phyloP scores from a whole-genome alignment of 2,888 invertebrate species.

The Polia nebulosa region DNA sequence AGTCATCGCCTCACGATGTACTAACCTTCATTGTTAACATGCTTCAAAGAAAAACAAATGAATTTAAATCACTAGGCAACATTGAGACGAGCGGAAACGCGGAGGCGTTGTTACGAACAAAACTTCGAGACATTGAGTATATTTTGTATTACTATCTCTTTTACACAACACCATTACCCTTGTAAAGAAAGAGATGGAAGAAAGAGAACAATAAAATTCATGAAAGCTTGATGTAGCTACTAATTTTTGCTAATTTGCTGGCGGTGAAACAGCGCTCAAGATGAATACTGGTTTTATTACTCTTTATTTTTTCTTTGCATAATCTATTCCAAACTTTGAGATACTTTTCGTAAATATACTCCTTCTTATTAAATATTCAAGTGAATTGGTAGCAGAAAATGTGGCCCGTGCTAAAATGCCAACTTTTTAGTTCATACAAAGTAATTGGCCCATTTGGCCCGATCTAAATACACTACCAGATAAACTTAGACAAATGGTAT shows the following conservation, averaged over 20 bases:
- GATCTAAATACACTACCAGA: constrained; percentile 36
- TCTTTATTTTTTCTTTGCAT: constrained; percentile 50
- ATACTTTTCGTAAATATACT: constrained; percentile 18
- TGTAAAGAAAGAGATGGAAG: constrained; percentile 50
- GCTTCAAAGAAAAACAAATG: constrained; percentile 75
- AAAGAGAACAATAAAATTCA: constrained; percentile 60
- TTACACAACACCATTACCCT: constrained; percentile 47
- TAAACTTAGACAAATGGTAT: constrained; percentile 44
- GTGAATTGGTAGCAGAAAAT: constrained; percentile 17
- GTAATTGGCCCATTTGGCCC: constrained; percentile 22
- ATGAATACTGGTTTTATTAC: constrained; percentile 48
- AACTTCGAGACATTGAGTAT: constrained; percentile 62
- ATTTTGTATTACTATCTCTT: constrained; percentile 59
- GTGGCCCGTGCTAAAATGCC: constrained; percentile 26
- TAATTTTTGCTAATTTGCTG: constrained; percentile 58
- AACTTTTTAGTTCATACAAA: constrained; percentile 35
- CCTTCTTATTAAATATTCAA: constrained; percentile 20
- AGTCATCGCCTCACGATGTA: constrained; percentile 79
- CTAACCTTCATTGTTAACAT: constrained; percentile 77
- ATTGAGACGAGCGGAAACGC: constrained; percentile 68
- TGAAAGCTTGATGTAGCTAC: constrained; percentile 61
- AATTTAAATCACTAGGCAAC: constrained; percentile 72
- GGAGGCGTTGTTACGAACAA: constrained; percentile 69
- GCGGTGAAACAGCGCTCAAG: constrained; percentile 42
- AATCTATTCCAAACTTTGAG: constrained; percentile 29